Base-by-base conservation (phyloP, 2,797 vertebrate species). In the Acipenser transmontanus region DNA sequence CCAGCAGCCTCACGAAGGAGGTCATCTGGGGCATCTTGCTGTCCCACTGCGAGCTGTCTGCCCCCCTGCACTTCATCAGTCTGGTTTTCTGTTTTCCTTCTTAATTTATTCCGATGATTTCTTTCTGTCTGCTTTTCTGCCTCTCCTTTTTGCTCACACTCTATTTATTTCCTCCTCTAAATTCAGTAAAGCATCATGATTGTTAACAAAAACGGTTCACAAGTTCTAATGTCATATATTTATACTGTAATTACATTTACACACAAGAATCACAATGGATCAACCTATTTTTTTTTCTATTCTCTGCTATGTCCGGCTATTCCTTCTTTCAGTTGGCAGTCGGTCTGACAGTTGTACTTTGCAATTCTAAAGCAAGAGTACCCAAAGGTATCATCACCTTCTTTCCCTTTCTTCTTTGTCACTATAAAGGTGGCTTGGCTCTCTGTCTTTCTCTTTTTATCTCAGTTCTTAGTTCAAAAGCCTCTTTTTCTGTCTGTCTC, bases 1-100 rank as follows among this genome's bases (percentile, higher is more conserved):
- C 87, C 70, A 91, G 76, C 69, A 89, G 85, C 0, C 85, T 74
- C 68, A 92, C 81, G 68, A 92, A 91, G 20, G 85, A 86, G 54
- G 90, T 88, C 69, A 92, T 87, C 76, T 17, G 13, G 0, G 49
- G 69, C 52, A 59, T 20, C 60, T 47, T 14, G 8, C 7, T 7
- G 57, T 7, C 20, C n/a, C 13, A 60, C 49, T 89, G 87, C 69
- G 85, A 83, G 0, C 82, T 79, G 72, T 88, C 89, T 8, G 83
- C 86, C 7, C 87, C 76, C 54, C 87, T 77, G 3, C 85, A 83
- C 0, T 77, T 88, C 75, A 83, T 85, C 88, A 91, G 34, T 34
- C 34, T 91, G 47, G 72, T 75, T 0, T 75, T 0, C 77, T 70
- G 52, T 86, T 76, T n/a, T 77, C 74, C 64, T 50, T 66, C 65